Evolutionary conservation across 92 coral and sea anemone species (phyloP).

Genomic region (Plumapathes pennacea): DNA sequence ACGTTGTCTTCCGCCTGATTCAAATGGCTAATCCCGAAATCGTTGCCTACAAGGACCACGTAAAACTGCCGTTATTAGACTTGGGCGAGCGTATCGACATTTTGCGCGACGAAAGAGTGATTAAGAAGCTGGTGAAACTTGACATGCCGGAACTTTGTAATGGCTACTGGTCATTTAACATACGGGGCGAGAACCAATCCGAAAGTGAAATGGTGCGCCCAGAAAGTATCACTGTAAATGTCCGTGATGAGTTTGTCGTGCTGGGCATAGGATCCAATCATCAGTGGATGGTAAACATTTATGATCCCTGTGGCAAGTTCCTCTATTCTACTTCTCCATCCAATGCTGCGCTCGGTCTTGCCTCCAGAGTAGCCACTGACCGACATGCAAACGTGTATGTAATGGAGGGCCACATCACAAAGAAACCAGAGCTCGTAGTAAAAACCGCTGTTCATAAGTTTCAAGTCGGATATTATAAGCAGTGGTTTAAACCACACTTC

Average conservation of each 20-base stretch:
- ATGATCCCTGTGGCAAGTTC: conserved; percentile 28
- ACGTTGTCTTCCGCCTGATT: conserved; percentile 15
- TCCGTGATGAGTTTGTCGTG: background rate
- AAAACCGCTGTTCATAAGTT: no score
- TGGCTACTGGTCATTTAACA: conserved; percentile 6
- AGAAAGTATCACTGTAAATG: conserved; percentile 6
- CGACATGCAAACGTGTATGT: conserved; percentile 8
- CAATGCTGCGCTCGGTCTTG: background rate
- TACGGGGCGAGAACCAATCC: background rate
- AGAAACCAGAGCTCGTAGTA: no score
- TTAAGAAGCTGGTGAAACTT: background rate
- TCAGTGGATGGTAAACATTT: conserved; percentile 21
- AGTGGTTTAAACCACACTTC: no score
- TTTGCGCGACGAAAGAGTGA: conserved; percentile 1
- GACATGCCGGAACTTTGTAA: background rate
- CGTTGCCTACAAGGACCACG: no score
- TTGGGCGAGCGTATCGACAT: background rate
- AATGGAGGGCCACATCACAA: background rate
- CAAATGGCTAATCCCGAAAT: background rate
- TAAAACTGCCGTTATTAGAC: conserved; percentile 1
- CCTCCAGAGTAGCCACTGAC: no score
- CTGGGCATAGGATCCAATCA: background rate
- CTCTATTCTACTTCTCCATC: background rate
- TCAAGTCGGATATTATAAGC: no score
- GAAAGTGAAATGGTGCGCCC: no score